A percentile compares a stretch with the other conserved stretches of the same genome.
Evolutionary conservation across 2,113 vertebrate genomes (phyloP).

Genomic region (Oncorhynchus kisutch): DNA sequence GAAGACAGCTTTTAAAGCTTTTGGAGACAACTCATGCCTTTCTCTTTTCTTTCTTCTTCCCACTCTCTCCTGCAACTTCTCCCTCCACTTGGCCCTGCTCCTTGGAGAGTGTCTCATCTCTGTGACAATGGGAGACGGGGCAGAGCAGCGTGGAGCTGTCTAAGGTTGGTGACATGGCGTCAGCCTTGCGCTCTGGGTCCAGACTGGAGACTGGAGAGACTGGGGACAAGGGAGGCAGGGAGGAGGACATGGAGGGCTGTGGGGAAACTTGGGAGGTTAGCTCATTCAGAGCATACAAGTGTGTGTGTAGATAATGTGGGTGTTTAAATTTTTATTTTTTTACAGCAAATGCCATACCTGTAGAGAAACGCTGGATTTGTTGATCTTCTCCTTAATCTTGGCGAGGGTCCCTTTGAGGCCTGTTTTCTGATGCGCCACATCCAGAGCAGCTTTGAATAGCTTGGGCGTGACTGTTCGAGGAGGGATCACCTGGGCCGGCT

Average conservation of each 20-base stretch:
- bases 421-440: constrained; percentile 74
- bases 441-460: constrained; percentile 84
- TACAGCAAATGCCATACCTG: constrained; percentile 54
- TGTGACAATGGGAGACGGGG: constrained; percentile 45
- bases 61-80: not conserved
- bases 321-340: no score
- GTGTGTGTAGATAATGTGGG: not conserved
- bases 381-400: constrained; percentile 78
- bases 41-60: constrained; percentile 33
- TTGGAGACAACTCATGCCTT: constrained; percentile 16
- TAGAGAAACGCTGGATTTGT: constrained; percentile 74
- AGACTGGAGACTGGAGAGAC: constrained; percentile 41
- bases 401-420: constrained; percentile 74
- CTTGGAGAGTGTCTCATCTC: constrained; percentile 58
- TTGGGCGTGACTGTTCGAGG: constrained; percentile 81
- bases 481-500: constrained; percentile 61
- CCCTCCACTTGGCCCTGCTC: constrained; percentile 36
- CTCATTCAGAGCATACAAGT: not conserved
- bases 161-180: constrained; percentile 51
- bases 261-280: not conserved
- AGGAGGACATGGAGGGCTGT: constrained; percentile 68
- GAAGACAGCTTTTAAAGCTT: not conserved
- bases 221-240: constrained; percentile 41
- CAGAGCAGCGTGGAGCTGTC: constrained; percentile 59
- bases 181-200: constrained; percentile 36